Conservation (phyloP, 2,888 invertebrate species). For the Coelinius sp. region DNA sequence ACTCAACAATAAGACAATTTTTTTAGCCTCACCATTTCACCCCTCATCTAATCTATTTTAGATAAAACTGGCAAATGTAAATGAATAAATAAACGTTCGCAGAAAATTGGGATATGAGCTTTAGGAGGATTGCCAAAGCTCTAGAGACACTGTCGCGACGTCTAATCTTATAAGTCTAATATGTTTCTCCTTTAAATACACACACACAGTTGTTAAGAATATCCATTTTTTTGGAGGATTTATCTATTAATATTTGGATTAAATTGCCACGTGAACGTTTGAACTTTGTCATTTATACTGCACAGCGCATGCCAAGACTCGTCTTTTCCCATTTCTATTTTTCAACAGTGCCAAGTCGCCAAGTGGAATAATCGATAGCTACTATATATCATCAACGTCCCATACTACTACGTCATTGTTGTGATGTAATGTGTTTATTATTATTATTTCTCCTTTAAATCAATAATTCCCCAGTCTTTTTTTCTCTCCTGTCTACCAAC, state of each 20-base stretch:
- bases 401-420: background rate
- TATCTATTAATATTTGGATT: conserved; percentile 18
- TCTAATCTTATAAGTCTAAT: conserved; percentile 2
- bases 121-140: conserved; percentile 5
- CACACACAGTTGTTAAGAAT: conserved; percentile 9
- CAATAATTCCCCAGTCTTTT: background rate
- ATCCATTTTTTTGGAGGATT: conserved; percentile 44
- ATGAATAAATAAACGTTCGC: background rate
- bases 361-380: background rate
- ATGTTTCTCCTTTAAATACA: background rate
- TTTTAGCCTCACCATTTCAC: background rate
- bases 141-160: conserved; percentile 16
- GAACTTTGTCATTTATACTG: conserved; percentile 18
- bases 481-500: background rate
- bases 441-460: background rate
- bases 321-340: background rate
- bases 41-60: background rate
- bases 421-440: background rate
- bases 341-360: background rate
- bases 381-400: background rate
- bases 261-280: conserved; percentile 28
- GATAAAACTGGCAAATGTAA: background rate
- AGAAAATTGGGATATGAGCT: background rate
- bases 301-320: background rate
- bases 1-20: too few relatives aligned